Evolutionary conservation across 2,113 vertebrate genomes (phyloP).

Genomic region (Ageneiosus marmoratus): DNA sequence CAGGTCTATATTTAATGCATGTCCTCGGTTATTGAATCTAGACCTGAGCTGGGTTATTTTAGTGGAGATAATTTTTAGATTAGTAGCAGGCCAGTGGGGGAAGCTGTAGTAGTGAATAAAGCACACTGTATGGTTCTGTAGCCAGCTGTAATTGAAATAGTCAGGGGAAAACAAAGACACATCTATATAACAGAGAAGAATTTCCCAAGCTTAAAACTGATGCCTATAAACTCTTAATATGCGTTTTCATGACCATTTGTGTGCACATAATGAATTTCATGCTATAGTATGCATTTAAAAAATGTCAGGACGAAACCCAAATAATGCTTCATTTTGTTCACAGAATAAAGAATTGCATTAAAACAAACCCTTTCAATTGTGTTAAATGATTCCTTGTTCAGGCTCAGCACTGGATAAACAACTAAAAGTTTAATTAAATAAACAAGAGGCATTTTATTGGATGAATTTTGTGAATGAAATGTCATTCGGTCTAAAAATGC

Average conservation of each 20-base stretch:
- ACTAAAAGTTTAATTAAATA: neutral
- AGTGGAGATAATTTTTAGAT: conserved; percentile 33
- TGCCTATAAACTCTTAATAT: neutral
- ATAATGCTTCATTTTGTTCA: neutral
- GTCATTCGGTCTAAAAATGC: neutral
- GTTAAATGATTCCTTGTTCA: no score
- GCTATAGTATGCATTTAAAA: neutral
- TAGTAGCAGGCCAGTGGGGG: neutral
- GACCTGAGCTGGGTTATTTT: conserved; percentile 36
- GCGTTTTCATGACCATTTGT: neutral
- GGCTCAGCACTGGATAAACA: neutral
- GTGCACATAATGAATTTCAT: neutral
- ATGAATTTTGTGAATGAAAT: neutral
- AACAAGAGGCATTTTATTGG: neutral
- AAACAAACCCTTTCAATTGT: neutral
- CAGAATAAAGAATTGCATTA: neutral
- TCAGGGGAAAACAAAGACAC: neutral
- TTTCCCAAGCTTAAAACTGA: neutral
- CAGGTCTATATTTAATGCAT: conserved; percentile 34
- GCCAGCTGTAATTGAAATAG: conserved; percentile 3
- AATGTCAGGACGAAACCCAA: neutral
- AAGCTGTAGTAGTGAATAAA: conserved; percentile 18
- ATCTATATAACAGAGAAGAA: neutral
- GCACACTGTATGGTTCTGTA: neutral
- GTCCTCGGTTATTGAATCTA: conserved; percentile 45